These are phyloP conservation scores for Chaetodon trifascialis DNA, from an alignment of 2,113 vertebrate species.

Conservation along the genomic window DNA sequence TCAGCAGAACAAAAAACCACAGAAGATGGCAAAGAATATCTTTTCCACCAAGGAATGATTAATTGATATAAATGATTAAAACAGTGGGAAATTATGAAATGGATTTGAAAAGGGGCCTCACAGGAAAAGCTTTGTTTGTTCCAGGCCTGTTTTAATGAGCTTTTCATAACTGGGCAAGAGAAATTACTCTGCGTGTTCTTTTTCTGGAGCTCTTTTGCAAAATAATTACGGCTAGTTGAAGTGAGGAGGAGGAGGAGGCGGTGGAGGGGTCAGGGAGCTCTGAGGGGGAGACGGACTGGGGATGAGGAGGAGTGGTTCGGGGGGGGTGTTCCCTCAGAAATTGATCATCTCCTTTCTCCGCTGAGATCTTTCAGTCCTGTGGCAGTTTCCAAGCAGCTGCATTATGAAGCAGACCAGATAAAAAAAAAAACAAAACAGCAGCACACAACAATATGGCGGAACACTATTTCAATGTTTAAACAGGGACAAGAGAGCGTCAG, in stretches of 20 bases:
- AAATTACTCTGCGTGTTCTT: slow-evolving; percentile 87
- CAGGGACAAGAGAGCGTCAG: slow-evolving; percentile 71
- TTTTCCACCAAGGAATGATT: slow-evolving; percentile 99
- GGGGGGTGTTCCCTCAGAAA: slow-evolving; percentile 69
- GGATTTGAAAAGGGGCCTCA: slow-evolving; percentile 97
- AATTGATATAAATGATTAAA: slow-evolving; percentile 99
- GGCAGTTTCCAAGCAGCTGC: slow-evolving; percentile 71
- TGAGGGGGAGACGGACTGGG: slow-evolving; percentile 54
- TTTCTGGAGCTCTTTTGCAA: slow-evolving; percentile 86
- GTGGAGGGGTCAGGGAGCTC: slow-evolving; percentile 81
- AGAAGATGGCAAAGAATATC: slow-evolving; percentile 93
- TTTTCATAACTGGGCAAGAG: slow-evolving; percentile 97
- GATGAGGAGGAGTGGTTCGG: background rate
- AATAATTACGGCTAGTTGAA: slow-evolving; percentile 92
- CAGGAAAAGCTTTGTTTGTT: slow-evolving; percentile 98
- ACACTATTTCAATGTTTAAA: slow-evolving; percentile 79
- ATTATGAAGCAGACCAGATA: slow-evolving; percentile 66
- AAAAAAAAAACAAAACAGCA: slow-evolving; percentile 52
- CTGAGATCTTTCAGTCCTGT: slow-evolving; percentile 71
- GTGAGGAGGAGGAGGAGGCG: slow-evolving; percentile 63
- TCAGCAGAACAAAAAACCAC: slow-evolving; percentile 85
- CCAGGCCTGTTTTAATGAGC: slow-evolving; percentile 97
- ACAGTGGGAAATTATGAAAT: slow-evolving; percentile 94
- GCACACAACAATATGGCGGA: slow-evolving; percentile 70
- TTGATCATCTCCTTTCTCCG: slow-evolving; percentile 68